phyloP scores from a whole-genome alignment of 2,113 vertebrate genomes.

The Mastomys coucha region DNA sequence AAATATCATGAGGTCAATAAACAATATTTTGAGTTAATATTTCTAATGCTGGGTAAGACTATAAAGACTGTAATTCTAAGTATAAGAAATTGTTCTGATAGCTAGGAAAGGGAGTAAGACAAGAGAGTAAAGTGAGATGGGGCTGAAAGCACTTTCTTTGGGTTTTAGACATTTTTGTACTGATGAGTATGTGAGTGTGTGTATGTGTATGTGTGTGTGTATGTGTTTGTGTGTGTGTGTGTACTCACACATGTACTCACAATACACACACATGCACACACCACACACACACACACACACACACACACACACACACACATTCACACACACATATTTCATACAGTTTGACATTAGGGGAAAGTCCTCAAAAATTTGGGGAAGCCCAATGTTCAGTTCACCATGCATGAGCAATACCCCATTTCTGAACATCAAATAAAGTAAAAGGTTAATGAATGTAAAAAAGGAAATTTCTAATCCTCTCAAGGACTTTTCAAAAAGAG shows the following conservation, averaged over 20 bases:
- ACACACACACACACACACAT: too few relatives aligned
- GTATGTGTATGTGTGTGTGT: too few relatives aligned
- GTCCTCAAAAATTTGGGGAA: conserved; percentile 32
- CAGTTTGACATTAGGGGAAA: conserved; percentile 58
- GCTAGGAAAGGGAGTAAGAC: not conserved
- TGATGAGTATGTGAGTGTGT: not conserved
- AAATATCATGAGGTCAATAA: not conserved
- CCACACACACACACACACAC: too few relatives aligned
- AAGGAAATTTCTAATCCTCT: conserved; percentile 54
- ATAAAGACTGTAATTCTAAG: not conserved
- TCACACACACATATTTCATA: too few relatives aligned
- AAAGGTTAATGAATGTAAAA: conserved; percentile 56
- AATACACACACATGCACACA: too few relatives aligned
- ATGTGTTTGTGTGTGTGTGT: not conserved
- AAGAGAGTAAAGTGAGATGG: not conserved
- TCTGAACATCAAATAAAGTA: conserved; percentile 67
- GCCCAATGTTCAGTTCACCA: conserved; percentile 34
- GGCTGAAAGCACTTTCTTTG: not conserved
- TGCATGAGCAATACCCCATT: conserved; percentile 59
- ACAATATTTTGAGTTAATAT: conserved; percentile 4
- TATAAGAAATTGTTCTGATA: conserved; percentile 13
- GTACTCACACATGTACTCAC: too few relatives aligned
- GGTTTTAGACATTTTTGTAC: not conserved
- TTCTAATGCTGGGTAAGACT: conserved; percentile 12
- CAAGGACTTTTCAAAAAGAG: conserved; percentile 45